Conservation (phyloP, 2,888 invertebrate genomes). For the Megastigmus dorsalis region DNA sequence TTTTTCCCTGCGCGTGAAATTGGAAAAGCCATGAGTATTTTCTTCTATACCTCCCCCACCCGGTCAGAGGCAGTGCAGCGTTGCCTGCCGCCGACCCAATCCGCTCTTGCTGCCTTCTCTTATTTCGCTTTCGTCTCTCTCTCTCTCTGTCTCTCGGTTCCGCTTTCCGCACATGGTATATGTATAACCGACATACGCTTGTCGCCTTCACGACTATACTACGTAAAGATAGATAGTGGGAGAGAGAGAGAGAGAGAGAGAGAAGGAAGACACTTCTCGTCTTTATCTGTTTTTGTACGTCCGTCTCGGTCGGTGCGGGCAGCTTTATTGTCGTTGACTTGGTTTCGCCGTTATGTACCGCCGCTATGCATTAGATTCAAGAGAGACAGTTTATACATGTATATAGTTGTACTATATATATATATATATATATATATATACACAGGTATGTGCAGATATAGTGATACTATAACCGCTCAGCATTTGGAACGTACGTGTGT, state of each 20-base stretch:
- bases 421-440: neutral
- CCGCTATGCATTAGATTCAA: neutral
- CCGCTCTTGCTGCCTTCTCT: constrained; percentile 48
- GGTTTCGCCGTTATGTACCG: no score
- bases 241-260: no score
- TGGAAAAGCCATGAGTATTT: constrained; percentile 48
- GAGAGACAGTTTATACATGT: no score
- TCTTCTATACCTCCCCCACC: constrained; percentile 14
- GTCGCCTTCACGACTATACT: neutral
- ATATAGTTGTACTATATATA: no score
- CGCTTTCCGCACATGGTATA: constrained; percentile 48
- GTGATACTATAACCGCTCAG: neutral
- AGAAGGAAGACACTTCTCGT: no score
- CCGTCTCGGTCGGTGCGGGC: neutral
- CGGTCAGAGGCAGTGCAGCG: no score
- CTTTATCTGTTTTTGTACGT: neutral
- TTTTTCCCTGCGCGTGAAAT: constrained; percentile 45
- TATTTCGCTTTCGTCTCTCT: constrained; percentile 33
- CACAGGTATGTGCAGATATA: neutral
- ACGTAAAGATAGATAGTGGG: no score
- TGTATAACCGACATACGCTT: no score
- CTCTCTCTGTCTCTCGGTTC: constrained; percentile 43
- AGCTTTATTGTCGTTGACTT: neutral
- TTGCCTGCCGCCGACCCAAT: constrained; percentile 23
- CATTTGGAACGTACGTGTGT: neutral